Evolutionary conservation across 2,888 invertebrate species (phyloP).

Genomic region (Sinopyrophorus schimmeli): DNA sequence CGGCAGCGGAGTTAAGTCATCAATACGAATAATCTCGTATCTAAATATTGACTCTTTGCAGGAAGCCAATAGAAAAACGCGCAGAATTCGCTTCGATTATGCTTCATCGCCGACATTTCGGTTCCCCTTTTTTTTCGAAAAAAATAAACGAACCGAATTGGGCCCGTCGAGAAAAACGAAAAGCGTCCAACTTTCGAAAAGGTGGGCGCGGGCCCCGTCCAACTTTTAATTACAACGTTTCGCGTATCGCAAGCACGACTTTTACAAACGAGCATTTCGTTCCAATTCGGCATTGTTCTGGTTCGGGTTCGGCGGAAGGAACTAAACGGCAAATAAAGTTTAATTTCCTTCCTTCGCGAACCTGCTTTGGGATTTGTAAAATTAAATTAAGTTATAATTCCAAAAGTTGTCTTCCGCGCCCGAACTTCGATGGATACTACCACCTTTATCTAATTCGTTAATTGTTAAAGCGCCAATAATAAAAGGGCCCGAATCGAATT

Average conservation of each 20-base stretch:
- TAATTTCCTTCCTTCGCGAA: constrained; percentile 12
- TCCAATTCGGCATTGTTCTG: constrained; percentile 30
- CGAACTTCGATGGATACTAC: constrained; percentile 9
- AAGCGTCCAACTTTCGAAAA: not conserved
- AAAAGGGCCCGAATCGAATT: too few species aligned
- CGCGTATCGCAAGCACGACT: constrained; percentile 35
- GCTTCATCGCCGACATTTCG: too few species aligned
- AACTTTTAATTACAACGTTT: constrained; percentile 42
- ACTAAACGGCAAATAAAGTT: constrained; percentile 17
- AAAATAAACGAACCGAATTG: not conserved
- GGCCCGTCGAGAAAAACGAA: not conserved
- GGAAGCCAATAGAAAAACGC: too few species aligned
- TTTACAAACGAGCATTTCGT: constrained; percentile 32
- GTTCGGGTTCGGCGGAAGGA: constrained; percentile 17
- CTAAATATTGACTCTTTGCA: too few species aligned
- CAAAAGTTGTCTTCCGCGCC: constrained; percentile 11
- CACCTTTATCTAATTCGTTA: too few species aligned
- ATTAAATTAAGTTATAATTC: constrained; percentile 13
- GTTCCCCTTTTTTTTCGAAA: not conserved
- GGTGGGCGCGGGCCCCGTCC: constrained; percentile 36
- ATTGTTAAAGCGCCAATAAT: too few species aligned
- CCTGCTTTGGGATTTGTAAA: constrained; percentile 11
- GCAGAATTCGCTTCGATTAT: too few species aligned
- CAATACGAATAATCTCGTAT: too few species aligned
- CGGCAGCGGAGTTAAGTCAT: too few species aligned